These are phyloP conservation scores for Osmerus eperlanus DNA, from an alignment of 2,113 vertebrate genomes.

Conservation along the genomic window DNA sequence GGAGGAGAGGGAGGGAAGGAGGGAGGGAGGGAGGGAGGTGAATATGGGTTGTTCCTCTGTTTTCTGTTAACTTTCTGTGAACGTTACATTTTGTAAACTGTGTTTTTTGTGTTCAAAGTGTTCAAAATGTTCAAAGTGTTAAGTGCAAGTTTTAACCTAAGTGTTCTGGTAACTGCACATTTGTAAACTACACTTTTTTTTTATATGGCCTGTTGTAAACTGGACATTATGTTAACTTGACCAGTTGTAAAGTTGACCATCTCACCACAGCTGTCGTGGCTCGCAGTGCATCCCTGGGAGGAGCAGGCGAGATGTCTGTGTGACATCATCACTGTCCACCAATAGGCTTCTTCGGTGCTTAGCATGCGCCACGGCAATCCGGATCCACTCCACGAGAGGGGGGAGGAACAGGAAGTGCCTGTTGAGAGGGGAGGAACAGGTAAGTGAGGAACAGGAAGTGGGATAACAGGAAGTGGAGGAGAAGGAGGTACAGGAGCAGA, in stretches of 20 bases:
- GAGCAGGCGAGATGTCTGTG: slow-evolving; percentile 78
- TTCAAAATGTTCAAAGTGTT: too few species aligned
- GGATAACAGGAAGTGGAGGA: too few species aligned
- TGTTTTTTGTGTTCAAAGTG: too few species aligned
- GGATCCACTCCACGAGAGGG: slow-evolving; percentile 57
- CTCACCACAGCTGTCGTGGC: slow-evolving; percentile 78
- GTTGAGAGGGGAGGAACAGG: slow-evolving; percentile 5
- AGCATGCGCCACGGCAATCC: slow-evolving; percentile 80
- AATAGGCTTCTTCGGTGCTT: slow-evolving; percentile 81
- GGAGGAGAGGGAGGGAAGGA: slow-evolving; percentile 51
- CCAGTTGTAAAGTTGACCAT: neutral
- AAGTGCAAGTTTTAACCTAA: too few species aligned
- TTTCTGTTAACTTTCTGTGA: too few species aligned
- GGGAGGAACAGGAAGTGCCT: slow-evolving; percentile 82
- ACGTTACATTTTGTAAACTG: too few species aligned
- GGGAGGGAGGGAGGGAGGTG: neutral
- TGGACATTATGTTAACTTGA: slow-evolving; percentile 24
- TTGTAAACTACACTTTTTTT: too few species aligned
- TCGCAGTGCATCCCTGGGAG: slow-evolving; percentile 82
- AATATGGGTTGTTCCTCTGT: too few species aligned
- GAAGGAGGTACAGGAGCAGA: neutral
- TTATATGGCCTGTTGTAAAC: too few species aligned
- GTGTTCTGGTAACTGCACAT: too few species aligned
- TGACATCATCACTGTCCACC: slow-evolving; percentile 82
- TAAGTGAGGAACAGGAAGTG: neutral